These are phyloP conservation scores for Zhuqinia jingwanae DNA, from an alignment of 2,888 invertebrate species.

Conservation along the genomic window DNA sequence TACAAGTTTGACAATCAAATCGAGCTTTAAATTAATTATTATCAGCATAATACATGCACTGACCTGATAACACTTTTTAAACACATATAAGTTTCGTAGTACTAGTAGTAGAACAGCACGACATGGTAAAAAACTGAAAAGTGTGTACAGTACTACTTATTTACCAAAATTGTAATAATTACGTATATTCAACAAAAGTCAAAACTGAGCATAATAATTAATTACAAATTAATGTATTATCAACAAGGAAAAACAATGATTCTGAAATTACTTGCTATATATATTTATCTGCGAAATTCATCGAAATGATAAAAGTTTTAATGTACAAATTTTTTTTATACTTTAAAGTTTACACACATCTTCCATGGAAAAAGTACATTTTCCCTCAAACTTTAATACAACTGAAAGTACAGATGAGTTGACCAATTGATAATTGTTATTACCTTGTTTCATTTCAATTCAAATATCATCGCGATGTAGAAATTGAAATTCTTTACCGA, in stretches of 20 bases:
- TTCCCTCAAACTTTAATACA: conserved; percentile 9
- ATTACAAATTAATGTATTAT: conserved; percentile 32
- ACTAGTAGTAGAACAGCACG: conserved; percentile 41
- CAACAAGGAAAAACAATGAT: conserved; percentile 53
- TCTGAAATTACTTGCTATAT: background rate
- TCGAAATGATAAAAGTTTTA: background rate
- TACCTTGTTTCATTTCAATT: conserved; percentile 22
- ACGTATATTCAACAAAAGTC: conserved; percentile 44
- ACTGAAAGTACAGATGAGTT: background rate
- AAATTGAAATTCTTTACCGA: conserved; percentile 5
- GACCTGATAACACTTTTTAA: conserved; percentile 48
- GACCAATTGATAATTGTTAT: background rate
- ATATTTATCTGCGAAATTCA: conserved; percentile 11
- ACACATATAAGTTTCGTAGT: background rate
- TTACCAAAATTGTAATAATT: too few species aligned
- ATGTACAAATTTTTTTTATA: conserved; percentile 5
- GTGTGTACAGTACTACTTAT: conserved; percentile 40
- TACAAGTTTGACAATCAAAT: conserved; percentile 45
- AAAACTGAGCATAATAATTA: conserved; percentile 63
- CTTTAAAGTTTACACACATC: conserved; percentile 27
- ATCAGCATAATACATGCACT: conserved; percentile 18
- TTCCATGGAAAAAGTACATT: background rate
- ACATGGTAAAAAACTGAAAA: conserved; percentile 63
- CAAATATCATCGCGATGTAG: background rate
- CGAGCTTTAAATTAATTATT: conserved; percentile 43